Evolutionary conservation across 1,140 invertebrate species (phyloP), one percentile per base, ranked within the genome.

Genomic region (Philotrypesis tridentata): DNA sequence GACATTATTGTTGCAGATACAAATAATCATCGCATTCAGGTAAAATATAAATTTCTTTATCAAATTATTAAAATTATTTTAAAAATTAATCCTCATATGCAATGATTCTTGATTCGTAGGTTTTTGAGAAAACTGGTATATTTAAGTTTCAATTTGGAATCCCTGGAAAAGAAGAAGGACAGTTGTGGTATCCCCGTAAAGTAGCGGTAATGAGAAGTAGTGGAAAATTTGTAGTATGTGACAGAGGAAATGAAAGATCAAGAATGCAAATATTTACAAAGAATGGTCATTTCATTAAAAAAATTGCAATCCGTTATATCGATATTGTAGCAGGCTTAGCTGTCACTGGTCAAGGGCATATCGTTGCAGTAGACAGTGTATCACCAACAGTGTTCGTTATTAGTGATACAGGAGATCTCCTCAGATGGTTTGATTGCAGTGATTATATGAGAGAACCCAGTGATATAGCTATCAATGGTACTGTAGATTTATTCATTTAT

Each of bases 311-410:
- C 83, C 92, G 97, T 81, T 98, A 98, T 90, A 98, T 99, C 88
- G 98, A 99, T 89, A 99, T 99, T 85, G 97, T 99, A n/a, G 98
- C 98, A 85, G 97, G 98, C 60, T 92, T 99, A 85, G 97, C 97
- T 23, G 97, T 99, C 14, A 98, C 97, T 37, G 93, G 94, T 74
- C 94, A 97, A 89, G 97, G 97, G 21, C 95, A 98, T 83, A 98
- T 99, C 87, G 97, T 99, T 60, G 97, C 97, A 68, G 98, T 99
- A n/a, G 98, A 99, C 88, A 98, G 97, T 89, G 98, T 99, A 21
- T 98, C 97, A 67, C 98, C 98, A 1, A 98, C 98, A 48, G 97
- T 99, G n/a, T 99, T 98, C 92, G 95, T 97, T 70, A 97, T 99
- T 82, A 95, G 95, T 82, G 97, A 98, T 90, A 95, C 94, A 87